Conservation (phyloP, 2,113 vertebrate genomes). For the Paramisgurnus dabryanus region DNA sequence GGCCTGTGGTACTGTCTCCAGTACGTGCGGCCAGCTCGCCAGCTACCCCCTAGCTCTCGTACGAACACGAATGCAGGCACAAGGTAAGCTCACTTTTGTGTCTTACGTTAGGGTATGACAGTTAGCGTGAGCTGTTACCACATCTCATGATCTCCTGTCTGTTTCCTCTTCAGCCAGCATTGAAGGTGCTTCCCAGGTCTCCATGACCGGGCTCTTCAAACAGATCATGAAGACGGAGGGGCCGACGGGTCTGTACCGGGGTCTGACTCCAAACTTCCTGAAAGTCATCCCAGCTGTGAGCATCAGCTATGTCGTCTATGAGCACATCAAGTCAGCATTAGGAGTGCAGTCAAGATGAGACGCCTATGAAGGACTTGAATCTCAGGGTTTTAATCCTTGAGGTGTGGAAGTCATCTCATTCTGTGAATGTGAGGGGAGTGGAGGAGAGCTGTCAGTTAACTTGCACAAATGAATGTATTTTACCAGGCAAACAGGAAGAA, state of each 20-base stretch:
- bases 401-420: slow-evolving; percentile 80
- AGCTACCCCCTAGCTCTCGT: slow-evolving; percentile 93
- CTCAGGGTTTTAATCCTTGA: slow-evolving; percentile 59
- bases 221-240: slow-evolving; percentile 93
- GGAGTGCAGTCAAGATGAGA: slow-evolving; percentile 89
- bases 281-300: slow-evolving; percentile 97
- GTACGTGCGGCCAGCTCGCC: slow-evolving; percentile 93
- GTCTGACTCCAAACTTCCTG: slow-evolving; percentile 94
- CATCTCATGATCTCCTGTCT: neutral
- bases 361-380: neutral
- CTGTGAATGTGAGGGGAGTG: slow-evolving; percentile 88
- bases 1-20: slow-evolving; percentile 93
- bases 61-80: slow-evolving; percentile 96
- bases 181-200: slow-evolving; percentile 74
- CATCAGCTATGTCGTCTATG: slow-evolving; percentile 98
- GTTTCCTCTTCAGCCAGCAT: slow-evolving; percentile 74
- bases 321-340: slow-evolving; percentile 90
- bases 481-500: neutral
- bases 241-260: slow-evolving; percentile 88
- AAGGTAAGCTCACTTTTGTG: slow-evolving; percentile 79
- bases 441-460: neutral
- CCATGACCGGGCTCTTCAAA: slow-evolving; percentile 89
- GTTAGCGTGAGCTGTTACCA: neutral
- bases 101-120: neutral
- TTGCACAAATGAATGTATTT: neutral